phyloP scores from a whole-genome alignment of 2,113 vertebrate species.

The Solea senegalensis region DNA sequence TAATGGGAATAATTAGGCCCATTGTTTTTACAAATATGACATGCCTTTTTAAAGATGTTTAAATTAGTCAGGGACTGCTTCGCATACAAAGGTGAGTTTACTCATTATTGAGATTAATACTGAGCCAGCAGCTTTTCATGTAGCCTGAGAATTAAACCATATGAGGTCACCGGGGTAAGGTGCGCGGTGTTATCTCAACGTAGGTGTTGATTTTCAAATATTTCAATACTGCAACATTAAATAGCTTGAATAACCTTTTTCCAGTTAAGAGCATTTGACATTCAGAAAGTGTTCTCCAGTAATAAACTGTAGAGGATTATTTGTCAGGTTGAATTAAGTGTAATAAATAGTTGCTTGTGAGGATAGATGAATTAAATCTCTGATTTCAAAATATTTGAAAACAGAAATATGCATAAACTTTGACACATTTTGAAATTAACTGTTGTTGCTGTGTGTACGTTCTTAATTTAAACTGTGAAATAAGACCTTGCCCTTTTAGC shows the following conservation, averaged over 20 bases:
- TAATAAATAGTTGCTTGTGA: background rate
- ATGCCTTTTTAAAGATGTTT: too few relatives aligned
- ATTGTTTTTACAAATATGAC: too few relatives aligned
- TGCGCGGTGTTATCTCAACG: background rate
- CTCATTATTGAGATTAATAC: background rate
- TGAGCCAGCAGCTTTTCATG: background rate
- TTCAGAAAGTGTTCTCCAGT: background rate
- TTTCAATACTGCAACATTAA: too few relatives aligned
- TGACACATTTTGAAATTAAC: too few relatives aligned
- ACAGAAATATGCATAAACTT: background rate
- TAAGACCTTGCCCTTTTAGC: background rate
- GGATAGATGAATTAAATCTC: background rate
- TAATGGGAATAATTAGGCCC: too few relatives aligned
- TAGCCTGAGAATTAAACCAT: background rate
- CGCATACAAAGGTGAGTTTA: background rate
- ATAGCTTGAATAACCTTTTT: background rate
- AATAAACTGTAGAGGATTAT: background rate
- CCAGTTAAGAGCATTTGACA: background rate
- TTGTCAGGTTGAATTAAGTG: too few relatives aligned
- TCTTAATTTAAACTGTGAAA: background rate
- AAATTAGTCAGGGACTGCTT: background rate
- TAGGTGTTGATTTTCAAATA: background rate
- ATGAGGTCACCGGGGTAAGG: background rate
- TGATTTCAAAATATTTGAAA: background rate
- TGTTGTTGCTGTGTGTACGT: background rate